These are phyloP conservation scores for Euproctis similis DNA, from an alignment of 2,888 invertebrate genomes.

Conservation along the genomic window DNA sequence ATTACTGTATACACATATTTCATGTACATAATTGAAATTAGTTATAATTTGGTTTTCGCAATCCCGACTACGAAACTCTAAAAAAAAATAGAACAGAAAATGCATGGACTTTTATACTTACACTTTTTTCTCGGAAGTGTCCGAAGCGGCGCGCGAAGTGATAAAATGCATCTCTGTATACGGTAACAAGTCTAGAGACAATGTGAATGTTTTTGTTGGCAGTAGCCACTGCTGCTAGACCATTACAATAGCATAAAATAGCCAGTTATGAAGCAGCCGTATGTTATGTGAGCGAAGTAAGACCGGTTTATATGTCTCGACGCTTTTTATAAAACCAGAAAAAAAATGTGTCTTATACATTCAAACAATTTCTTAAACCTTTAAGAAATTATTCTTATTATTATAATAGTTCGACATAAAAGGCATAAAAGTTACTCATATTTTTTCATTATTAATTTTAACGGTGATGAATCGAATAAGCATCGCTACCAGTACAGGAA, in stretches of 20 bases:
- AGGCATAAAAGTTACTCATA: no score
- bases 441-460: no score
- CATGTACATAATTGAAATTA: no score
- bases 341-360: conserved; percentile 36
- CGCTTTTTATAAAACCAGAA: conserved; percentile 58
- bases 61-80: no score
- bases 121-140: conserved; percentile 48
- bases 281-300: conserved; percentile 49
- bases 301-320: conserved; percentile 59
- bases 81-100: conserved; percentile 20
- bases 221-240: conserved; percentile 55
- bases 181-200: conserved; percentile 60
- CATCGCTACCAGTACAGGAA: conserved; percentile 40
- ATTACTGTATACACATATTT: no score
- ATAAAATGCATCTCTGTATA: conserved; percentile 46
- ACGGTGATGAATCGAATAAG: no score
- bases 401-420: conserved; percentile 22
- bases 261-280: conserved; percentile 63
- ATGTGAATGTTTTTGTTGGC: conserved; percentile 59
- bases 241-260: conserved; percentile 71
- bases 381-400: conserved; percentile 21
- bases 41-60: no score
- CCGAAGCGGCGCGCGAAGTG: conserved; percentile 45
- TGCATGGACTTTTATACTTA: conserved; percentile 16
- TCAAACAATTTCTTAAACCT: conserved; percentile 38